Percentiles rank a stretch among this genome's conserved stretches.
phyloP scores from a whole-genome alignment of 2,797 vertebrate species.

The Lacerta agilis region DNA sequence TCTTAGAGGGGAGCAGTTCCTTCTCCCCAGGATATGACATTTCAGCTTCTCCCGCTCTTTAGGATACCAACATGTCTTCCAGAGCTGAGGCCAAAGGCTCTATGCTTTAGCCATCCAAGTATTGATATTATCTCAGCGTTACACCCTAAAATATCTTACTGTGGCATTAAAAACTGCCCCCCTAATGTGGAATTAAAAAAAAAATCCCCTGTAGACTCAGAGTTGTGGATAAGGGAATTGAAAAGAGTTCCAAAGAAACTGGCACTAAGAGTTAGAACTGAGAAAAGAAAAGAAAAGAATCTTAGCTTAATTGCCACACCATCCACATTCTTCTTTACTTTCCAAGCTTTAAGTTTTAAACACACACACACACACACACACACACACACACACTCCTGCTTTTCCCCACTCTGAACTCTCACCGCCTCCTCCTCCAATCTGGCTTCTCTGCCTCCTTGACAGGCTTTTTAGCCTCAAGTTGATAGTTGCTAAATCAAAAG shows the following conservation, averaged over 20 bases:
- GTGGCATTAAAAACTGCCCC: slow-evolving; percentile 20
- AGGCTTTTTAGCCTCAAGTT: slow-evolving; percentile 82
- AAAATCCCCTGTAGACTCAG: slow-evolving; percentile 51
- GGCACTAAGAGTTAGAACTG: slow-evolving; percentile 38
- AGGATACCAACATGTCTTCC: slow-evolving; percentile 70
- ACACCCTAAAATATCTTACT: slow-evolving; percentile 32
- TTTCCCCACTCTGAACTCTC: slow-evolving; percentile 82
- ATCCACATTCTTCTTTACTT: slow-evolving; percentile 72
- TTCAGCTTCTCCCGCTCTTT: slow-evolving; percentile 66
- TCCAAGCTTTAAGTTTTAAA: slow-evolving; percentile 78
- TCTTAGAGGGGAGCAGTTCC: slow-evolving; percentile 63
- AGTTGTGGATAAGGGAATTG: slow-evolving; percentile 38
- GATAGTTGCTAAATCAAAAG: slow-evolving; percentile 82
- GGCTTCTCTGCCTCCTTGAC: slow-evolving; percentile 82
- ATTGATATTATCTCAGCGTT: slow-evolving; percentile 2
- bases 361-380: slow-evolving; percentile 70
- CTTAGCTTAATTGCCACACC: slow-evolving; percentile 70
- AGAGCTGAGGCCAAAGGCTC: slow-evolving; percentile 69
- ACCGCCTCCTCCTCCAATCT: slow-evolving; percentile 84
- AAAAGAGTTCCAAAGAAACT: slow-evolving; percentile 72
- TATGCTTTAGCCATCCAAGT: slow-evolving; percentile 39
- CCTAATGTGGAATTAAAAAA: slow-evolving; percentile 51
- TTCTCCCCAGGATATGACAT: slow-evolving; percentile 69
- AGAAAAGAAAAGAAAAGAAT: slow-evolving; percentile 64
- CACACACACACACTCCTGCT: slow-evolving; percentile 58